Evolutionary conservation across 2,113 vertebrate species (phyloP).

Genomic region (Recurvirostra avosetta): DNA sequence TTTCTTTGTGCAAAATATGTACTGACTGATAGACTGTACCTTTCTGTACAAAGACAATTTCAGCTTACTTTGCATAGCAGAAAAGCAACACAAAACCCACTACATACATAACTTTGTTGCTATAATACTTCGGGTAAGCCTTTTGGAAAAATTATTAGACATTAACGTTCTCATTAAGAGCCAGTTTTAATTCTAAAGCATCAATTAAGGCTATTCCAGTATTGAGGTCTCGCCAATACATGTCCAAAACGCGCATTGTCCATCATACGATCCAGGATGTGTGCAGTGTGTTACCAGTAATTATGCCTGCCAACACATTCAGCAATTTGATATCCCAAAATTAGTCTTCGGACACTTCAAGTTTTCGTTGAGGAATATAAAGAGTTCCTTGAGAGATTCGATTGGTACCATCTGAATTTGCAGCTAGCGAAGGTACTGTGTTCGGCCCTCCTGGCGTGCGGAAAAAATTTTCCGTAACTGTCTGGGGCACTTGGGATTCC

Average conservation of each 20-base stretch:
- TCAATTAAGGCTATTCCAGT: constrained; percentile 52
- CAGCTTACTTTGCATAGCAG: constrained; percentile 56
- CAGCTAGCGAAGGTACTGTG: constrained; percentile 51
- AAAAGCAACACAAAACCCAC: constrained; percentile 36
- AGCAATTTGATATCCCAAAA: background rate
- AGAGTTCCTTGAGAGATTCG: constrained; percentile 64
- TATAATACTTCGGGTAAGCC: constrained; percentile 8
- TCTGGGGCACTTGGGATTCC: constrained; percentile 77
- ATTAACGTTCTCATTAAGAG: constrained; percentile 47
- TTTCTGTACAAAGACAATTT: constrained; percentile 35
- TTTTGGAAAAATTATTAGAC: constrained; percentile 13
- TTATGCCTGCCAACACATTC: background rate
- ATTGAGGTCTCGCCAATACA: constrained; percentile 1
- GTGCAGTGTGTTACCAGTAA: background rate
- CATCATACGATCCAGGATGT: background rate
- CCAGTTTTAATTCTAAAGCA: background rate
- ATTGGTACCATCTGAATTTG: constrained; percentile 49
- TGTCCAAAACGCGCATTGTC: constrained; percentile 21
- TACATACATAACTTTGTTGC: background rate
- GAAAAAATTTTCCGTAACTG: constrained; percentile 83
- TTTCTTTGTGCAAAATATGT: constrained; percentile 65
- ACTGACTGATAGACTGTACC: constrained; percentile 34
- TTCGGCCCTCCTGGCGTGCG: constrained; percentile 80
- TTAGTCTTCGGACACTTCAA: constrained; percentile 84
- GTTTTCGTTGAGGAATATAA: constrained; percentile 86